Percentiles rank a stretch among this genome's conserved stretches.
Evolutionary conservation across 2,888 invertebrate genomes (phyloP).

Genomic region (Temnothorax unifasciatus): DNA sequence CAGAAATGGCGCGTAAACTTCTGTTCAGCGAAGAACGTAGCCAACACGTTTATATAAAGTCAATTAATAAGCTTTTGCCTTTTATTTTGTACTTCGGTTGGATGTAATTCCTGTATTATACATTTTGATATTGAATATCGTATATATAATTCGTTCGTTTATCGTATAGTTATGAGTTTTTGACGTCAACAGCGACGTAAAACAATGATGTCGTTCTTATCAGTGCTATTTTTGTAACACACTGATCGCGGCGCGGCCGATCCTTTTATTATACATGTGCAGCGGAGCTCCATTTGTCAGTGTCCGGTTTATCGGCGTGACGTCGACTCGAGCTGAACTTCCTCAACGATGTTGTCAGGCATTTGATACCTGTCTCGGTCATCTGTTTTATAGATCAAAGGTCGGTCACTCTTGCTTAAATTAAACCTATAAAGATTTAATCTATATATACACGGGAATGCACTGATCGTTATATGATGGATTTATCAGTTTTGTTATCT

Average conservation of each 20-base stretch:
- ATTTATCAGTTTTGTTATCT: conserved; percentile 21
- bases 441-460: neutral
- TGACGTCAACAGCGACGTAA: conserved; percentile 29
- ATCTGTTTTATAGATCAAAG: conserved; percentile 27
- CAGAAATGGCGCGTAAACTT: neutral
- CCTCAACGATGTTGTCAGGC: conserved; percentile 22
- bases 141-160: neutral
- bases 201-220: conserved; percentile 29
- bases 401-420: neutral
- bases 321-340: conserved; percentile 23
- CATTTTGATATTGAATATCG: neutral
- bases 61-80: neutral
- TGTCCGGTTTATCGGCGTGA: conserved; percentile 31
- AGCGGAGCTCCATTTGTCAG: conserved; percentile 20
- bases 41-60: neutral
- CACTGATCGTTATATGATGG: neutral
- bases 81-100: neutral
- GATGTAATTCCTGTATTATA: neutral
- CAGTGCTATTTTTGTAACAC: conserved; percentile 7
- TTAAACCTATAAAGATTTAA: conserved; percentile 3
- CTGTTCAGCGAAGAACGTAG: neutral
- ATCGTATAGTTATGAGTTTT: neutral
- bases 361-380: conserved; percentile 30
- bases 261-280: conserved; percentile 22
- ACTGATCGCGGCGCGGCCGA: conserved; percentile 8